Evolutionary conservation across 2,888 invertebrate species (phyloP), one percentile per base, ranked within the genome.

Genomic region (Phyllotreta cruciferae): DNA sequence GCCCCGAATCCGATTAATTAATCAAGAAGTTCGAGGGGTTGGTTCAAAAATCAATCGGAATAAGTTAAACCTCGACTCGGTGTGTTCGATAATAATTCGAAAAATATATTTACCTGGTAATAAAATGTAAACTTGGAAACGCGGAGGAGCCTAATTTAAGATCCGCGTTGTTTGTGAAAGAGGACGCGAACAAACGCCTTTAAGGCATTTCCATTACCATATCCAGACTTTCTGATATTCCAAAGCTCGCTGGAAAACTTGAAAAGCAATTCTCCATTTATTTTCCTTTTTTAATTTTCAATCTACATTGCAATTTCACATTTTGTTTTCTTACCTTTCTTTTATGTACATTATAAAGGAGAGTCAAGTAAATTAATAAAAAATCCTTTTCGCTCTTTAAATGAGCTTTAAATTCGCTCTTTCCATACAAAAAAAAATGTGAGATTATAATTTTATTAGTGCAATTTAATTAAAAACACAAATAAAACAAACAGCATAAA

Each of bases 171-270:
- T 76, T 75, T 81, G 73, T 70, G 67, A 74, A 76, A 73, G 75
- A 73, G 66, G 75, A 75, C 73, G 81, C 83, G 81, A 84, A 84
- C 83, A 84, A 85, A 84, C 82, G 83, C 83, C 84, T 84, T 80
- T 81, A 80, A 85, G 84, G 84, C 83, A 64, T 83, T 83, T 83
- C 83, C 83, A 84, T 86, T 84, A 78, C 87, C 78, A 77, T 78
- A 77, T 76, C 74, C 73, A 68, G 66, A 70, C 67, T 69, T 24
- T 71, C 65, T 63, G 66, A 63, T 68, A 66, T 58, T 53, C 58
- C 54, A 55, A 62, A 60, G 54, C 54, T 57, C 50, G 58, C 56
- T 56, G 65, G 24, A 62, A 24, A 64, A 68, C 52, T 65, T 62
- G 60, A 60, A 54, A 68, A 68, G 64, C 56, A 67, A 65, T 68